phyloP scores from a whole-genome alignment of 2,113 vertebrate genomes.

The Lota lota region DNA sequence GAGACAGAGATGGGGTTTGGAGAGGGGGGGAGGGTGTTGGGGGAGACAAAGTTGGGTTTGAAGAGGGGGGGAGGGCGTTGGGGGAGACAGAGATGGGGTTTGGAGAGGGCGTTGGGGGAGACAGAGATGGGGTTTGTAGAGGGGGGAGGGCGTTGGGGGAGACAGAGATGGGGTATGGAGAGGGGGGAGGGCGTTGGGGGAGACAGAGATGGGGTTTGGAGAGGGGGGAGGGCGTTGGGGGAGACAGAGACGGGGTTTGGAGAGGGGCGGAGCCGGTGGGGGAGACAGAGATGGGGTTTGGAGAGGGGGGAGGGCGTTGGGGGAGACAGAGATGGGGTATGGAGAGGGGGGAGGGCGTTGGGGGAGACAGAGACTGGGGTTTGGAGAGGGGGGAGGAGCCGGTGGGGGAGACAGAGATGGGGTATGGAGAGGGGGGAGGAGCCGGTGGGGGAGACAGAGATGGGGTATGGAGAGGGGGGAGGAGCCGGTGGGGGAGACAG shows the following conservation, averaged over 20 bases:
- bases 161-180: background rate
- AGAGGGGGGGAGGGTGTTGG: too few species aligned
- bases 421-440: slow-evolving; percentile 8
- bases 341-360: too few species aligned
- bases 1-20: background rate
- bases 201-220: slow-evolving; percentile 79
- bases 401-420: background rate
- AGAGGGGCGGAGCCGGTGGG: too few species aligned
- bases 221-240: slow-evolving; percentile 42
- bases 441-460: background rate
- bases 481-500: too few species aligned
- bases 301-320: background rate
- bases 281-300: too few species aligned
- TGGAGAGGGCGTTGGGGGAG: background rate
- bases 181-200: too few species aligned
- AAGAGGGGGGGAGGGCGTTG: too few species aligned
- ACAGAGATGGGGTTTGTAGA: background rate
- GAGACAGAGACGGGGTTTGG: too few species aligned
- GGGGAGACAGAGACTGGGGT: background rate
- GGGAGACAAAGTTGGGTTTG: background rate
- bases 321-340: background rate
- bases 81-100: background rate
- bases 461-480: background rate
- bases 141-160: too few species aligned
- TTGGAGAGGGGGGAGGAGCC: too few species aligned